Conservation (phyloP, 2,888 invertebrate species). For the Spilarctia lutea region DNA sequence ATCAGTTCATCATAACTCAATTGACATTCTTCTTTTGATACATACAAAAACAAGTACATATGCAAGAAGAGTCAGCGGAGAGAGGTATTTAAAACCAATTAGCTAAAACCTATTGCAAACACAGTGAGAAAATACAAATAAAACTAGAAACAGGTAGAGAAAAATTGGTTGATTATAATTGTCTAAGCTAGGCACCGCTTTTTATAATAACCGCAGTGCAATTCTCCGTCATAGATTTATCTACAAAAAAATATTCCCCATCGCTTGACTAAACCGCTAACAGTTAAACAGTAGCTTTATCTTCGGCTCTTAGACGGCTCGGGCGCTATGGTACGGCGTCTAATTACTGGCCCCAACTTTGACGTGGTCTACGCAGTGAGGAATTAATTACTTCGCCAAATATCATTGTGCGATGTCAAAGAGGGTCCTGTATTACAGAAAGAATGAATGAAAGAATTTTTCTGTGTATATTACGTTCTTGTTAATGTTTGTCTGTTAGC, state of each 20-base stretch:
- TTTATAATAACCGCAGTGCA: too few species aligned
- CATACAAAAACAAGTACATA: too few species aligned
- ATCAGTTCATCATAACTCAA: too few species aligned
- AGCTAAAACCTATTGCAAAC: too few species aligned
- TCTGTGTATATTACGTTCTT: background rate
- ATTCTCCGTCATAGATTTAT: too few species aligned
- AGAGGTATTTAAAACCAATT: too few species aligned
- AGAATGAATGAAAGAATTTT: background rate
- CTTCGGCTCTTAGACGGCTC: background rate
- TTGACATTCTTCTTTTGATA: too few species aligned
- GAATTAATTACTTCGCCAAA: constrained; percentile 40
- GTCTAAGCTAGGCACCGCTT: too few species aligned
- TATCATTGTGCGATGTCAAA: constrained; percentile 26
- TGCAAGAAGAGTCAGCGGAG: too few species aligned
- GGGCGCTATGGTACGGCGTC: constrained; percentile 8
- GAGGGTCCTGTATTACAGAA: background rate
- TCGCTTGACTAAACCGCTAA: background rate
- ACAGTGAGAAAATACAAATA: too few species aligned
- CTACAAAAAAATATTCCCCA: background rate
- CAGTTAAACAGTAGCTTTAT: background rate
- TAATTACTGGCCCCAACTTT: constrained; percentile 30
- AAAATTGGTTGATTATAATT: too few species aligned
- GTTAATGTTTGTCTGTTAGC: background rate
- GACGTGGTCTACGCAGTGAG: constrained; percentile 17
- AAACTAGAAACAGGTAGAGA: too few species aligned